Evolutionary conservation across 2,113 vertebrate species (phyloP).

Genomic region (Dasyornis broadbenti): DNA sequence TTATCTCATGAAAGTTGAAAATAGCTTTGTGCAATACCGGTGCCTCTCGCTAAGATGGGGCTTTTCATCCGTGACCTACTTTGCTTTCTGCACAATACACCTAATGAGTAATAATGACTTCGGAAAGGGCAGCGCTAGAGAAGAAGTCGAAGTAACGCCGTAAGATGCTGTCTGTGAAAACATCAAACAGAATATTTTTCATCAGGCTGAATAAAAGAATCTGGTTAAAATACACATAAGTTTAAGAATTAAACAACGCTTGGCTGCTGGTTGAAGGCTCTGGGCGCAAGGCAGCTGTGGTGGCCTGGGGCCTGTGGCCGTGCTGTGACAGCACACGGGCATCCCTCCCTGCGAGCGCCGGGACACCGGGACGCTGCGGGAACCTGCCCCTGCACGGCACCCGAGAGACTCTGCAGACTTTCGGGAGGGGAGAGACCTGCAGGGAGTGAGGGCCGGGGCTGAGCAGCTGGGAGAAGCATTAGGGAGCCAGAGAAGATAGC

Average conservation of each 20-base stretch:
- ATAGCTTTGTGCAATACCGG: conserved; percentile 62
- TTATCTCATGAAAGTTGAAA: conserved; percentile 67
- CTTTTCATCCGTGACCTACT: conserved; percentile 73
- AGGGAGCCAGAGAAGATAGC: rapidly evolving
- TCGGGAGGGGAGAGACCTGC: rapidly evolving
- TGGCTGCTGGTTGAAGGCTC: background rate
- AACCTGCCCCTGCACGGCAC: rapidly evolving
- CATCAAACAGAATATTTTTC: conserved; percentile 30
- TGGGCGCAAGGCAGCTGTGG: rapidly evolving
- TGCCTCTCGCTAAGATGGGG: conserved; percentile 55
- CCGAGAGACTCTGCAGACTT: rapidly evolving
- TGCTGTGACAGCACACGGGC: background rate
- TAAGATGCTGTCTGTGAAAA: conserved; percentile 21
- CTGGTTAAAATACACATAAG: background rate
- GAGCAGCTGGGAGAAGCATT: background rate
- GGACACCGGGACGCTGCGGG: background rate
- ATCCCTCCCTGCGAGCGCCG: background rate
- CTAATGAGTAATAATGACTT: conserved; percentile 67
- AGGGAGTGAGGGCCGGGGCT: rapidly evolving
- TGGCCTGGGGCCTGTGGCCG: rapidly evolving
- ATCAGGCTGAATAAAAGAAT: background rate
- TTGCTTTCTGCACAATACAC: conserved; percentile 60
- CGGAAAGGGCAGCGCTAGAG: conserved; percentile 27
- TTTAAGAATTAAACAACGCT: background rate
- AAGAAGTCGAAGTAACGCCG: conserved; percentile 10